Percentiles rank a stretch among this genome's conserved stretches.
phyloP scores from a whole-genome alignment of 2,888 invertebrate genomes.

The Himalopsyche japonica region DNA sequence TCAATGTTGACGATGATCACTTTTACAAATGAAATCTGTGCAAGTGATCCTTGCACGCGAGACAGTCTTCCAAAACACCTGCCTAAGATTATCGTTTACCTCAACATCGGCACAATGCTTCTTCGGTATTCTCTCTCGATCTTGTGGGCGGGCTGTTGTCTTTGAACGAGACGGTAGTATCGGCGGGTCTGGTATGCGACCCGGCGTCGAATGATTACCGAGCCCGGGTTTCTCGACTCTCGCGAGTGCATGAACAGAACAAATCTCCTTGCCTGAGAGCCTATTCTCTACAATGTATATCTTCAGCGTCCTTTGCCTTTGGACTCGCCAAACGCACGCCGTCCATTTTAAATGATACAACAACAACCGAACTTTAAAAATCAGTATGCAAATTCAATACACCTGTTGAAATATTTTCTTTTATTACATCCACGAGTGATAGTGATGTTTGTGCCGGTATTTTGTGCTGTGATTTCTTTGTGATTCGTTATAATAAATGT shows the following conservation, averaged over 20 bases:
- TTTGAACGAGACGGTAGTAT: conserved; percentile 9
- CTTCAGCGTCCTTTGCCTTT: conserved; percentile 1
- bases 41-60: not conserved
- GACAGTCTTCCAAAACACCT: not conserved
- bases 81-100: not conserved
- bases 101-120: not conserved
- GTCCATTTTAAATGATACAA: not conserved
- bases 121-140: not conserved
- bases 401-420: not conserved
- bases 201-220: not conserved
- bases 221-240: not conserved
- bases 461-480: not conserved
- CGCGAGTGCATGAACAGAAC: not conserved
- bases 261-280: not conserved
- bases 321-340: not conserved
- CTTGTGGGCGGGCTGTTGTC: not conserved
- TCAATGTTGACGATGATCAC: not conserved
- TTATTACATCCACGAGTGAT: not conserved
- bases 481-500: not conserved
- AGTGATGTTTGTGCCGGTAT: not conserved
- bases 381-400: not conserved
- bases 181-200: conserved; percentile 30
- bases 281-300: not conserved
- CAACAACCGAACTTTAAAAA: not conserved
- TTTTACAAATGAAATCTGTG: not conserved